Conservation (phyloP, 2,797 vertebrate species). For the Periparus ater region DNA sequence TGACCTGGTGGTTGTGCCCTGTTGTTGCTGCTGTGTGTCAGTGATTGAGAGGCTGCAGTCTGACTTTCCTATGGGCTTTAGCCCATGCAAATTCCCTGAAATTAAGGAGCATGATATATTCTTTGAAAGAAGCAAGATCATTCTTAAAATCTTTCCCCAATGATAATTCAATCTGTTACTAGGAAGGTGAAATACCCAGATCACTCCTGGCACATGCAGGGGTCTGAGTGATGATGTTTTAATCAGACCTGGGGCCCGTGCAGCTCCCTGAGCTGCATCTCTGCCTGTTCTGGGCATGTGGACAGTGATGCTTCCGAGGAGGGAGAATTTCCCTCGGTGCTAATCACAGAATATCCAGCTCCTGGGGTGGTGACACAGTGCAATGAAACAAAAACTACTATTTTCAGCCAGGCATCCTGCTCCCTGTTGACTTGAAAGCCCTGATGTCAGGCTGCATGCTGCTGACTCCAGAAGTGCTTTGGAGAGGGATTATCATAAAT, state of each 20-base stretch:
- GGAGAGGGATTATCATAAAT: background rate
- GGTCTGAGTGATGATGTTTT: background rate
- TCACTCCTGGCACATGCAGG: background rate
- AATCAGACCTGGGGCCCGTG: accelerated
- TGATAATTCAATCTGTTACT: background rate
- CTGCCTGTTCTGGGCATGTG: accelerated
- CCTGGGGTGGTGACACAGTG: background rate
- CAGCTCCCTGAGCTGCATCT: background rate
- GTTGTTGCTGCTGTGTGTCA: background rate
- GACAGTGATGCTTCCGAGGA: accelerated
- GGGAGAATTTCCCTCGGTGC: background rate
- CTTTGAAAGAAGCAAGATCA: background rate
- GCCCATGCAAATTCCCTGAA: background rate
- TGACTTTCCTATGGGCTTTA: background rate
- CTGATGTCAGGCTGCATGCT: background rate
- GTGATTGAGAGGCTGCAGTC: background rate
- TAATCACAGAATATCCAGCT: background rate
- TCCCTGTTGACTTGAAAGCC: background rate
- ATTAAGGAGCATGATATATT: accelerated
- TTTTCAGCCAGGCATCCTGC: constrained; percentile 2
- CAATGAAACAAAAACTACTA: background rate
- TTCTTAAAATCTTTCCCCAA: background rate
- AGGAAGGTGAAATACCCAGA: background rate
- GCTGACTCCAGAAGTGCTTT: background rate
- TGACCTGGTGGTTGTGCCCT: background rate